Percentiles rank a stretch among this genome's conserved stretches.
phyloP scores from a whole-genome alignment of 2,797 vertebrate species.

The Pseudochromis fuscus region DNA sequence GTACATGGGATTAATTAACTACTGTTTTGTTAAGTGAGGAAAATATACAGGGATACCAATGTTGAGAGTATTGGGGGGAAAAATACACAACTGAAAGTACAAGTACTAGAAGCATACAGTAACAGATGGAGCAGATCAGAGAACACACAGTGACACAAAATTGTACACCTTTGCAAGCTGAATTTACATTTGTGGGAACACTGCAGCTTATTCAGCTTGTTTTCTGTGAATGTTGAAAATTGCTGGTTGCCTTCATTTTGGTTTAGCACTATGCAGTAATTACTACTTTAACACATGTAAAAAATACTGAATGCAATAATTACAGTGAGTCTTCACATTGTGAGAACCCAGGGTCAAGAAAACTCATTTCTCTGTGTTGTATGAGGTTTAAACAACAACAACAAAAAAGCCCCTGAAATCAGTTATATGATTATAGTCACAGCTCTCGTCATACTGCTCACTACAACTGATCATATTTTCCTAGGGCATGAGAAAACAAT shows the following conservation, averaged over 20 bases:
- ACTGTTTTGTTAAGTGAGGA: conserved; percentile 36
- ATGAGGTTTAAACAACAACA: neutral
- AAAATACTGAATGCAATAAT: too few species aligned
- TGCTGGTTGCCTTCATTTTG: neutral
- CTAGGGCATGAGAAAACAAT: neutral
- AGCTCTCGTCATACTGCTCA: neutral
- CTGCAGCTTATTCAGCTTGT: neutral
- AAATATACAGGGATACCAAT: conserved; percentile 14
- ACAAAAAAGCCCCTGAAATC: neutral
- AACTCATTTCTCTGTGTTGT: neutral
- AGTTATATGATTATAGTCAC: neutral
- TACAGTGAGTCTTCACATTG: neutral
- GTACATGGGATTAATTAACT: conserved; percentile 47
- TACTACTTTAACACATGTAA: too few species aligned
- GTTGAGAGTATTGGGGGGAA: neutral
- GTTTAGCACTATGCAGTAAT: too few species aligned
- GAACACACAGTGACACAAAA: neutral
- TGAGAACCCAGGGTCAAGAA: neutral
- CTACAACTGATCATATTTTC: neutral
- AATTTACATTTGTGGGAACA: conserved; percentile 1
- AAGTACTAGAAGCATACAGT: neutral
- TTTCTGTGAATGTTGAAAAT: neutral
- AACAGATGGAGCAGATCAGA: neutral
- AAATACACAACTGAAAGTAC: neutral
- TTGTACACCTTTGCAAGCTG: neutral